These are phyloP conservation scores for Eupsittula cactorum DNA, from an alignment of 2,113 vertebrate genomes.

Conservation along the genomic window DNA sequence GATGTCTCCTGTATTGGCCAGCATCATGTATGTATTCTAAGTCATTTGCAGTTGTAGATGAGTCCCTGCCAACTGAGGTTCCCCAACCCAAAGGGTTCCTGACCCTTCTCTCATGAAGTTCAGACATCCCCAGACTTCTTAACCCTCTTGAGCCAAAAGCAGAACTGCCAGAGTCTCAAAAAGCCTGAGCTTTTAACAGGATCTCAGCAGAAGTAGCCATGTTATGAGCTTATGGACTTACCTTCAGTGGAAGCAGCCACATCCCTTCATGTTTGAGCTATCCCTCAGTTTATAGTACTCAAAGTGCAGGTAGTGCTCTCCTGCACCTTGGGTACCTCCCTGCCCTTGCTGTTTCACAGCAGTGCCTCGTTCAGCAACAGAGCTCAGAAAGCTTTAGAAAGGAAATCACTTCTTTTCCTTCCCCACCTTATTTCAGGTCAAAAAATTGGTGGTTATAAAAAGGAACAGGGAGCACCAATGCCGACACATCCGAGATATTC, in stretches of 20 bases:
- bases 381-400: neutral
- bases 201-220: neutral
- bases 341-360: neutral
- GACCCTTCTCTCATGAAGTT: neutral
- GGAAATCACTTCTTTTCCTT: neutral
- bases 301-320: neutral
- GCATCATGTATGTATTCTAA: neutral
- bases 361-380: neutral
- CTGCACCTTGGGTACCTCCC: neutral
- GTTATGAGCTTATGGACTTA: neutral
- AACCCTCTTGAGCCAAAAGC: neutral
- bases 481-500: no score
- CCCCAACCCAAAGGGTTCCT: neutral
- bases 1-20: neutral
- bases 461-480: fast-evolving
- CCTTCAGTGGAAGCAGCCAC: neutral
- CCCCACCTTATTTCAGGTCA: neutral
- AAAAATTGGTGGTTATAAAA: neutral
- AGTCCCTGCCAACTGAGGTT: neutral
- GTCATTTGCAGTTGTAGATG: neutral
- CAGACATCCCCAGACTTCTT: neutral
- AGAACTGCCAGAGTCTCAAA: neutral
- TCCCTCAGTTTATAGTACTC: neutral
- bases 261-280: neutral
- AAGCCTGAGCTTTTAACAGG: no score